These are phyloP conservation scores for Thaumetopoea pityocampa DNA, from an alignment of 1,140 invertebrate species.

Conservation along the genomic window DNA sequence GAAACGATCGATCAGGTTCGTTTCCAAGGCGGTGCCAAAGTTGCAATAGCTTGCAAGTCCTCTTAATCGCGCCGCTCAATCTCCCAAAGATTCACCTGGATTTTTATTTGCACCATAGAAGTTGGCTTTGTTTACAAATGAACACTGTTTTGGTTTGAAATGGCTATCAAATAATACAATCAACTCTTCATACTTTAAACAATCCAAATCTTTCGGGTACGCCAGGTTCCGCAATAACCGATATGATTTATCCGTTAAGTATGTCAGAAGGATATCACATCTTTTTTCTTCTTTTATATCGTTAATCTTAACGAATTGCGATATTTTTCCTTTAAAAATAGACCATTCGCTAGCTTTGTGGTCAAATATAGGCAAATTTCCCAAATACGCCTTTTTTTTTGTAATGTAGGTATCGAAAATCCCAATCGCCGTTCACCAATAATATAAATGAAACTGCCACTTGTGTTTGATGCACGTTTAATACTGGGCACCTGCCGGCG, in stretches of 20 bases:
- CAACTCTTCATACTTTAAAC: slow-evolving; percentile 11
- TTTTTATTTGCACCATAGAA: slow-evolving; percentile 17
- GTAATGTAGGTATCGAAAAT: too few species aligned
- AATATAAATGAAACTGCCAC: too few species aligned
- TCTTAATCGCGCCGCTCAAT: slow-evolving; percentile 23
- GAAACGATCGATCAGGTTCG: slow-evolving; percentile 12
- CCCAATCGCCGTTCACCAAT: too few species aligned
- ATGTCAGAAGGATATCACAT: slow-evolving; percentile 15
- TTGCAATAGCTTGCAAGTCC: slow-evolving; percentile 20
- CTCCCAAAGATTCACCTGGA: slow-evolving; percentile 11
- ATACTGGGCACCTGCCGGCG: too few species aligned
- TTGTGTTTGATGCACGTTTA: too few species aligned
- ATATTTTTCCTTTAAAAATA: slow-evolving; percentile 13
- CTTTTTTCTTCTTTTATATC: slow-evolving; percentile 12
- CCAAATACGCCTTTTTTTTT: slow-evolving; percentile 16
- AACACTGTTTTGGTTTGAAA: slow-evolving; percentile 20
- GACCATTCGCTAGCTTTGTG: slow-evolving; percentile 10
- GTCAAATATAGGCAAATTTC: slow-evolving; percentile 13
- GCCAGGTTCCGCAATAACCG: slow-evolving; percentile 16
- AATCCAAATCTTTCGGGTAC: slow-evolving; percentile 14
- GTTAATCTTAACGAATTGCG: slow-evolving; percentile 16
- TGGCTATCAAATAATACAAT: slow-evolving; percentile 17
- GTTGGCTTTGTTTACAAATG: slow-evolving; percentile 17
- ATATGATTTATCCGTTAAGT: slow-evolving; percentile 21
- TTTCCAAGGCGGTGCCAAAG: slow-evolving; percentile 16